Percentiles rank a stretch among this genome's conserved stretches.
phyloP scores from a whole-genome alignment of 2,113 vertebrate genomes.

The Gobiocypris rarus region DNA sequence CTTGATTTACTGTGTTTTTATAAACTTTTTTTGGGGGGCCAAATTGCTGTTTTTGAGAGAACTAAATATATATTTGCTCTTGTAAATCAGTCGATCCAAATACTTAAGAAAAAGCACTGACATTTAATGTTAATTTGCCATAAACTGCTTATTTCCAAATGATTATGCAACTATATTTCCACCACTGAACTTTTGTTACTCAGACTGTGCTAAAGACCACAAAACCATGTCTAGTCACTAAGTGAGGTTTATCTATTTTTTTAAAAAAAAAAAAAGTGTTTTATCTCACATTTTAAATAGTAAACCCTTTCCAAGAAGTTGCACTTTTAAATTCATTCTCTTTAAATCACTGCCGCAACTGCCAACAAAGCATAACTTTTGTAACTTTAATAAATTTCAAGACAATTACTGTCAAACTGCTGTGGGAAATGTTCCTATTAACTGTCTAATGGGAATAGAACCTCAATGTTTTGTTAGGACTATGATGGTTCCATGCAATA shows the following conservation, averaged over 20 bases:
- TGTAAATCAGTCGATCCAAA: neutral
- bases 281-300: slow-evolving; percentile 8
- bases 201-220: neutral
- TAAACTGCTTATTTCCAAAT: neutral
- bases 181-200: neutral
- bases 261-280: neutral
- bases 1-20: no score
- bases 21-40: no score
- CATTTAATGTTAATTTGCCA: neutral
- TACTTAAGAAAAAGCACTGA: neutral
- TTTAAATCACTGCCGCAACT: neutral
- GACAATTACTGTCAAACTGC: slow-evolving; percentile 19
- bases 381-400: slow-evolving; percentile 15
- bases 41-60: neutral
- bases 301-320: neutral
- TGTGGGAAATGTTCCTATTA: slow-evolving; percentile 10
- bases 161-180: neutral
- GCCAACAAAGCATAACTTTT: neutral
- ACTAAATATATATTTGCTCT: no score
- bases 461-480: neutral
- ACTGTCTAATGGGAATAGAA: slow-evolving; percentile 7
- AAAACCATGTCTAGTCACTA: neutral
- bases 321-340: neutral
- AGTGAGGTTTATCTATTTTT: neutral
- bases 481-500: slow-evolving; percentile 12